Conservation (phyloP, 30 jellyfish, hydroid and myxozoan genomes). For the Nemopilema nomurai region DNA sequence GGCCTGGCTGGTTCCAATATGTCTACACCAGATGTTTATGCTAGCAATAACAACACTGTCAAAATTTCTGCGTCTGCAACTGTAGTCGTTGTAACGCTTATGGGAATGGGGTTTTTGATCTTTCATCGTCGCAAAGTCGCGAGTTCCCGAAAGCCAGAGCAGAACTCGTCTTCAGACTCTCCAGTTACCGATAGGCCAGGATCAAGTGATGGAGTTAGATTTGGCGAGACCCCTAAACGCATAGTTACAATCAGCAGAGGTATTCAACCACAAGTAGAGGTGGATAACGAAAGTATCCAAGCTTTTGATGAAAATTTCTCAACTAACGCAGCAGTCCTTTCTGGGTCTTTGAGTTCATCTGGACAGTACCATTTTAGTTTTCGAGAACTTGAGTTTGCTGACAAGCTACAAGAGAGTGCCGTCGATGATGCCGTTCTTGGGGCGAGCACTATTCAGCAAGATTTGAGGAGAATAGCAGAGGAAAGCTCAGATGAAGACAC, state of each 20-base stretch:
- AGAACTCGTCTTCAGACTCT: background rate
- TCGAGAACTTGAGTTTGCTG: conserved; percentile 20
- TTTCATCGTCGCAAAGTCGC: conserved; percentile 23
- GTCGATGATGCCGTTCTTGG: background rate
- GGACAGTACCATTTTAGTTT: conserved; percentile 52
- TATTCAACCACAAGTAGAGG: conserved; percentile 3
- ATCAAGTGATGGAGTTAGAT: background rate
- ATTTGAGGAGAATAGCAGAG: background rate
- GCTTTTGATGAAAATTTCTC: background rate
- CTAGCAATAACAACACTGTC: conserved; percentile 26
- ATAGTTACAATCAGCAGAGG: background rate
- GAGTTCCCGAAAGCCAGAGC: conserved; percentile 8
- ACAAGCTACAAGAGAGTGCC: background rate
- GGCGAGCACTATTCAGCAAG: background rate
- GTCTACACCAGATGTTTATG: conserved; percentile 26
- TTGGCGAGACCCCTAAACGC: conserved; percentile 1
- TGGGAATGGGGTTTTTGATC: conserved; percentile 31
- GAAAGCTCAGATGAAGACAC: conserved; percentile 57
- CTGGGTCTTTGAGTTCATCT: conserved; percentile 22
- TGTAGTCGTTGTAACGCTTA: background rate
- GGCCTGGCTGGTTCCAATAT: background rate
- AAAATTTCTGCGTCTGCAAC: conserved; percentile 36
- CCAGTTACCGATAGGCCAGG: background rate
- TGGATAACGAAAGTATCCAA: background rate
- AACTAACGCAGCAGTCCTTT: background rate